Conservation (phyloP, 2,113 vertebrate species). For the Prinia subflava region DNA sequence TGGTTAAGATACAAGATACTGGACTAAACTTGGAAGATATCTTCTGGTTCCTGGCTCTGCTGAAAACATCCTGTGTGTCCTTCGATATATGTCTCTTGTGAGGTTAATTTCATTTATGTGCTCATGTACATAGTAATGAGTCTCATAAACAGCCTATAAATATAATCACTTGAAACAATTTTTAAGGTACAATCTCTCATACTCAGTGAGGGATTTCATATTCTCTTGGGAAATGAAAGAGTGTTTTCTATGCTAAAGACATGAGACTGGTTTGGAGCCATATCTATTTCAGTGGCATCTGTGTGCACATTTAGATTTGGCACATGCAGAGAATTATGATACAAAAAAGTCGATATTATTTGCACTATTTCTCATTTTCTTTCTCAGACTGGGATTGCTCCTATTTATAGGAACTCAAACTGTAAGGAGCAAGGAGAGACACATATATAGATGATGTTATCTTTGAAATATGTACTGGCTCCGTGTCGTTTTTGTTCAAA, state of each 20-base stretch:
- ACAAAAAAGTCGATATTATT: neutral
- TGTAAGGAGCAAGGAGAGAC: slow-evolving; percentile 4
- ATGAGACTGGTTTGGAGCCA: slow-evolving; percentile 8
- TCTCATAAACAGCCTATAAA: slow-evolving; percentile 59
- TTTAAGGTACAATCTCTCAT: slow-evolving; percentile 51
- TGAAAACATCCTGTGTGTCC: slow-evolving; percentile 38
- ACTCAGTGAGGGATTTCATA: slow-evolving; percentile 21
- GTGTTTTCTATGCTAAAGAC: neutral
- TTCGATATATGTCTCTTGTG: slow-evolving; percentile 47
- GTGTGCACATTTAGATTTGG: slow-evolving; percentile 27
- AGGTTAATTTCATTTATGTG: slow-evolving; percentile 49
- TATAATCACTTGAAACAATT: slow-evolving; percentile 53
- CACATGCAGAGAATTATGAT: neutral
- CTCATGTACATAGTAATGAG: slow-evolving; percentile 42
- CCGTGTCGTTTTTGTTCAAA: neutral
- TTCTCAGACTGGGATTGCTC: neutral
- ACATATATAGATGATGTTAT: neutral
- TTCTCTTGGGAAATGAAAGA: slow-evolving; percentile 21
- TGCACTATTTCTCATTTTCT: neutral
- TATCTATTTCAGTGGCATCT: slow-evolving; percentile 41
- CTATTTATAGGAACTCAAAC: neutral
- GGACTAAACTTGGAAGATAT: slow-evolving; percentile 36
- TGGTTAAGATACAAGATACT: slow-evolving; percentile 44
- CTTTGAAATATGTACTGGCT: slow-evolving; percentile 24
- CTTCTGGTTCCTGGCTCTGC: slow-evolving; percentile 35